Percentiles rank a stretch among this genome's conserved stretches.
phyloP scores from a whole-genome alignment of 1,140 invertebrate genomes.

The Notospermus geniculatus region DNA sequence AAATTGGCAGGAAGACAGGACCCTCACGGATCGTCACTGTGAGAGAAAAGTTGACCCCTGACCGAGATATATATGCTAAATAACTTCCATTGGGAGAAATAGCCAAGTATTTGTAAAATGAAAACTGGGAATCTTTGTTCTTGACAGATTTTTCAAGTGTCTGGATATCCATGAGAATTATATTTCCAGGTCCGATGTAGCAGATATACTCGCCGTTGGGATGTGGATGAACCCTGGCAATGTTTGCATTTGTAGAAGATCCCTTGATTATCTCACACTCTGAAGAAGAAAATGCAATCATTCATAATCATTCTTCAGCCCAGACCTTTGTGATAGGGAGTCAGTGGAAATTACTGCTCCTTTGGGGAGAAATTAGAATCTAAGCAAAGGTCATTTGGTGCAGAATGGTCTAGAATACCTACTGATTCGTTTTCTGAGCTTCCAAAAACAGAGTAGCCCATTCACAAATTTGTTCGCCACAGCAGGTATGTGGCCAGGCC shows the following conservation, averaged over 20 bases:
- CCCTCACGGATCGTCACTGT: constrained; percentile 15
- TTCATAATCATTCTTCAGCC: neutral
- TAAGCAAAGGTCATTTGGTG: neutral
- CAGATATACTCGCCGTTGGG: constrained; percentile 24
- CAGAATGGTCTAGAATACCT: neutral
- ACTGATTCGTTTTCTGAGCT: neutral
- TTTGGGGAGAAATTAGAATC: neutral
- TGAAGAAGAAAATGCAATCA: constrained; percentile 12
- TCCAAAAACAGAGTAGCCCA: constrained; percentile 8
- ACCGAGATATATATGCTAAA: constrained; percentile 27
- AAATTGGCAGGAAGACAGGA: neutral
- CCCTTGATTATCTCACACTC: constrained; percentile 17
- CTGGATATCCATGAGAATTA: constrained; percentile 14
- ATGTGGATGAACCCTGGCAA: constrained; percentile 27
- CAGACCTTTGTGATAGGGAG: neutral
- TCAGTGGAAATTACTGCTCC: neutral
- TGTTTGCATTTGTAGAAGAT: constrained; percentile 13
- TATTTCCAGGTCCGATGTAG: constrained; percentile 22
- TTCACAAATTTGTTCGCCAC: neutral
- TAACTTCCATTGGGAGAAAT: constrained; percentile 31
- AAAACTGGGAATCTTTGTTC: constrained; percentile 19
- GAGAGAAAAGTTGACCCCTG: constrained; percentile 24
- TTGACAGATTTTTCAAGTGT: constrained; percentile 17
- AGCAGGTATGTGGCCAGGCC: constrained; percentile 6
- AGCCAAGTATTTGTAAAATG: constrained; percentile 27